Conservation (phyloP, 2,113 vertebrate species). For the Odocoileus hemionus region DNA sequence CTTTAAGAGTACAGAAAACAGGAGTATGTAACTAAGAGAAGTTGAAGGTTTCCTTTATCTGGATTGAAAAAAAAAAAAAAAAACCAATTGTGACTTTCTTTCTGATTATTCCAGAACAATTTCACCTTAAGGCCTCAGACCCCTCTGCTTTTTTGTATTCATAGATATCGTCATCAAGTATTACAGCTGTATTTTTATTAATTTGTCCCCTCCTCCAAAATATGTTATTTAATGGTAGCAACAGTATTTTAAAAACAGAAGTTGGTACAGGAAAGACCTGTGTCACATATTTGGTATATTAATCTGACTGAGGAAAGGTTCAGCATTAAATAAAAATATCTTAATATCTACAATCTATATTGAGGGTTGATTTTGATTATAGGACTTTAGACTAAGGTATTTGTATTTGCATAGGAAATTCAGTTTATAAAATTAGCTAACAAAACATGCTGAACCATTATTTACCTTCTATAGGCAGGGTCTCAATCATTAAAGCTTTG, state of each 20-base stretch:
- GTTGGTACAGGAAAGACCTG: neutral
- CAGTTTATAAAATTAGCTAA: slow-evolving; percentile 46
- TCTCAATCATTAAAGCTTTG: slow-evolving; percentile 67
- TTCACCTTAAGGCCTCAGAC: neutral
- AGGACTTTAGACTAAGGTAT: slow-evolving; percentile 42
- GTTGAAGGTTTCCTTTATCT: neutral
- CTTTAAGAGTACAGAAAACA: neutral
- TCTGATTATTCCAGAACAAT: neutral
- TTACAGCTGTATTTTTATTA: neutral
- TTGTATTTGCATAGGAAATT: slow-evolving; percentile 57
- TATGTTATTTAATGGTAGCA: neutral
- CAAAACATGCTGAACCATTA: neutral
- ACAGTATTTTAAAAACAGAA: neutral
- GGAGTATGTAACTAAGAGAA: neutral
- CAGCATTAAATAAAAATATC: neutral
- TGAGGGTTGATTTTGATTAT: slow-evolving; percentile 35
- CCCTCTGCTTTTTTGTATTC: neutral
- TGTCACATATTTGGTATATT: neutral
- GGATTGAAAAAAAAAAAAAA: neutral
- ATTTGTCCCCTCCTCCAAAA: neutral
- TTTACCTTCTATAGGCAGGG: slow-evolving; percentile 57
- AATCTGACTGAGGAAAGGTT: neutral
- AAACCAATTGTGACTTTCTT: neutral
- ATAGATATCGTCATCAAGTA: neutral
- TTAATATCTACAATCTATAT: neutral